Conservation (phyloP, 2,888 invertebrate species). For the Dynastes hyllus region DNA sequence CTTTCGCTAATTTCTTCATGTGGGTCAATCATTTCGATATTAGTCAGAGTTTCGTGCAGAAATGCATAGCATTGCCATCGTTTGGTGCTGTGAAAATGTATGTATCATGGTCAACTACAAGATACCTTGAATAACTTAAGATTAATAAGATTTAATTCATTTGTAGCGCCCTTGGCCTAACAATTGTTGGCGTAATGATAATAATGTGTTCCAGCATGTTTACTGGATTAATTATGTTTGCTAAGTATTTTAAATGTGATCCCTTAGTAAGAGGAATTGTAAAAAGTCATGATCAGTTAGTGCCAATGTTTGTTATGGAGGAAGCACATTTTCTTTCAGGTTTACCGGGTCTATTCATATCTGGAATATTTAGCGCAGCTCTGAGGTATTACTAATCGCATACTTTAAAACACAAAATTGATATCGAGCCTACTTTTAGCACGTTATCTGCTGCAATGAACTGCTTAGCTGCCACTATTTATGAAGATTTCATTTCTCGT, state of each 20-base stretch:
- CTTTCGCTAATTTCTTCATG: slow-evolving; percentile 68
- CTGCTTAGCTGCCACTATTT: slow-evolving; percentile 77
- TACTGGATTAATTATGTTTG: slow-evolving; percentile 77
- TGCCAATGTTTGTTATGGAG: slow-evolving; percentile 84
- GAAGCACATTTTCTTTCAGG: slow-evolving; percentile 80
- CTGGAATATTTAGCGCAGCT: slow-evolving; percentile 83
- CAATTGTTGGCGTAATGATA: slow-evolving; percentile 72
- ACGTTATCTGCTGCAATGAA: slow-evolving; percentile 79
- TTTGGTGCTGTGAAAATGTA: slow-evolving; percentile 73
- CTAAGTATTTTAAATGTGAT: slow-evolving; percentile 79
- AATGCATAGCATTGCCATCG: slow-evolving; percentile 76
- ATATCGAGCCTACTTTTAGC: slow-evolving; percentile 67
- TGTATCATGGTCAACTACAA: slow-evolving; percentile 50
- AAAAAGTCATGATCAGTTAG: slow-evolving; percentile 74
- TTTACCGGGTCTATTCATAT: slow-evolving; percentile 83
- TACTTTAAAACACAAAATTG: no score
- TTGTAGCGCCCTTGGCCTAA: slow-evolving; percentile 37
- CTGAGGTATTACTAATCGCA: slow-evolving; percentile 71
- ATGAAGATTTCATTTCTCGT: slow-evolving; percentile 77
- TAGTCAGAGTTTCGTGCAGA: slow-evolving; percentile 74
- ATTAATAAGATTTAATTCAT: slow-evolving; percentile 15
- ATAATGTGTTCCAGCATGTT: slow-evolving; percentile 75
- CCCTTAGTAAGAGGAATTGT: slow-evolving; percentile 76
- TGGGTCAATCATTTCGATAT: slow-evolving; percentile 9
- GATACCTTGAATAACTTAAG: background rate